Conservation (phyloP, 2,113 vertebrate species). For the Garra rufa region DNA sequence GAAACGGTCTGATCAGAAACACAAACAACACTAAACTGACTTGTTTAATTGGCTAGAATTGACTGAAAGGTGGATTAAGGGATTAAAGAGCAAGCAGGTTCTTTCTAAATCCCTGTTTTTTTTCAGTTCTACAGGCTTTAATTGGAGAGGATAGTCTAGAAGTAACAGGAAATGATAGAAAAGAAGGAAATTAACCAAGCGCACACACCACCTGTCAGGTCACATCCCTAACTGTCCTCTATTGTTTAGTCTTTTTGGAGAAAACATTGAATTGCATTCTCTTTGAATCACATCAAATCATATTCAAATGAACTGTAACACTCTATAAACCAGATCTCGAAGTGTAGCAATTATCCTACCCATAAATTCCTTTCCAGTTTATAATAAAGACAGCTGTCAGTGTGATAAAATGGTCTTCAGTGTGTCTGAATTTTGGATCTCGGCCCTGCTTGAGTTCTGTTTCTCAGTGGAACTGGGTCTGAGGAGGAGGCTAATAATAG, state of each 20-base stretch:
- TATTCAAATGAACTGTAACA: not conserved
- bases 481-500: slow-evolving; percentile 30
- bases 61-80: not conserved
- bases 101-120: not conserved
- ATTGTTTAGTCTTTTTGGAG: not conserved
- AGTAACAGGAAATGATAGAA: not conserved
- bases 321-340: not conserved
- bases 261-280: not conserved
- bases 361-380: not conserved
- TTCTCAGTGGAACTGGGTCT: slow-evolving; percentile 36
- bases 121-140: not conserved
- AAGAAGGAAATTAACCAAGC: not conserved
- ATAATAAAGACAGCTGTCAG: slow-evolving; percentile 22
- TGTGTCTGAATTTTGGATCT: slow-evolving; percentile 5
- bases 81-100: not conserved
- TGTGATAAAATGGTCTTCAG: slow-evolving; percentile 29
- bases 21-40: slow-evolving; percentile 3
- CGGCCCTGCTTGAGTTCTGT: slow-evolving; percentile 5
- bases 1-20: not conserved
- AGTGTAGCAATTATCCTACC: not conserved
- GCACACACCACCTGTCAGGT: not conserved
- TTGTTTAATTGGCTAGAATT: not conserved
- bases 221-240: not conserved
- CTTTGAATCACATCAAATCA: not conserved
- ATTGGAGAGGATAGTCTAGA: not conserved